Conservation (phyloP, 2,797 vertebrate genomes). For the Chiroxiphia lanceolata region DNA sequence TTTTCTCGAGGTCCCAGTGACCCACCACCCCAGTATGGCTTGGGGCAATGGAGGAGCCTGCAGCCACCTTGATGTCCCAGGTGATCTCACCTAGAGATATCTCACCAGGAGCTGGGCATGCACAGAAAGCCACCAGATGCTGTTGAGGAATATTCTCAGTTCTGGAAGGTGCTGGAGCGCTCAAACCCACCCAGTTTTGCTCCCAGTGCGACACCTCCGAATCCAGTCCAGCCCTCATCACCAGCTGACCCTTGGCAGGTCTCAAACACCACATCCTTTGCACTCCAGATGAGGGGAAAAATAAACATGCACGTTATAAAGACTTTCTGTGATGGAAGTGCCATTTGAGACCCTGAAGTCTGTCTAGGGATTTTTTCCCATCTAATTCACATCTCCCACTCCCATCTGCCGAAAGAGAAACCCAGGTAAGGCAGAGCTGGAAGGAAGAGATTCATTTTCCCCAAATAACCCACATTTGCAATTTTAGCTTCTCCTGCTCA, state of each 20-base stretch:
- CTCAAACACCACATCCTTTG: not conserved
- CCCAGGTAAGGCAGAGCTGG: not conserved
- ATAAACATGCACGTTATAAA: not conserved
- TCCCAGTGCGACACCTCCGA: fast-evolving
- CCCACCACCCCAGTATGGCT: not conserved
- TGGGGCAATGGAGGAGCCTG: not conserved
- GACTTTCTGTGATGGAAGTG: not conserved
- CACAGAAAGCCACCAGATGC: not conserved
- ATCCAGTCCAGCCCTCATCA: not conserved
- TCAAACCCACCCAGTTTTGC: not conserved
- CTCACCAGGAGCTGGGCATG: not conserved
- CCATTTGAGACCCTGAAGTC: not conserved
- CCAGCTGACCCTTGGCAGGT: not conserved
- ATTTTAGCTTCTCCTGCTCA: not conserved
- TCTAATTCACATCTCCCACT: not conserved
- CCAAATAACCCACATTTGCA: not conserved
- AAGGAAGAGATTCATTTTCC: not conserved
- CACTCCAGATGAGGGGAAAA: not conserved
- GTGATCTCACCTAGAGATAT: not conserved
- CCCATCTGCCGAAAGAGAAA: not conserved
- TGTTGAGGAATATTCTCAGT: not conserved
- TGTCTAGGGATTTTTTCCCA: not conserved
- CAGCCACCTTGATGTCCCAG: not conserved
- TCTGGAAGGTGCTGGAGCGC: not conserved
- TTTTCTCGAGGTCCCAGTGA: not conserved